Base-by-base conservation (phyloP, 1,140 invertebrate genomes). In the Drosophila kohkoa region DNA sequence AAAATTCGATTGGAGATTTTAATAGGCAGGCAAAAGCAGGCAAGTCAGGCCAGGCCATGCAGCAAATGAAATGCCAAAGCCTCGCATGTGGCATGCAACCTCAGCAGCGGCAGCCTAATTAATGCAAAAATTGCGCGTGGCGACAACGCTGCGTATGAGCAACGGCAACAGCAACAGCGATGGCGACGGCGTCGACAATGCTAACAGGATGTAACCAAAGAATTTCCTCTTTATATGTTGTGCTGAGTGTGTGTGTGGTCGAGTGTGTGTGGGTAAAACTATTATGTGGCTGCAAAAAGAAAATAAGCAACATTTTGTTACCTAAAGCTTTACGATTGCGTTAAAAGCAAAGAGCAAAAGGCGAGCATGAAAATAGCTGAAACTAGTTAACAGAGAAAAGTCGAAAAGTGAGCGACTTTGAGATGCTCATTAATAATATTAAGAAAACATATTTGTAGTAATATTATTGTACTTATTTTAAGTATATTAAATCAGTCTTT, bases 141-240 rank as follows among this genome's bases (percentile, higher is more conserved):
- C 65, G 85, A 69, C 79, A 82, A 88, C 83, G 63, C 38, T 88
- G 83, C 80, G 83, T 88, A 88, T 87, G 83, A 78, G 78, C 77
- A 78, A 78, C 74, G 57, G 48, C 62, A 69, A 48, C 25, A 11
- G n/a, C 45, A 16, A 48, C 45, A 49, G 20, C 48, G 11, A 10
- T 0, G 3, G 43, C 20, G 25, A 10, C 1, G 7, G 43, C 20
- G 28, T 35, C 43, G 11, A 45, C 57, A 13, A 30, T 48, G 43
- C 55, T 38, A 73, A 67, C 43, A 16, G 28, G 25, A 20, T 46
- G 76, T 88, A 88, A 87, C 69, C 65, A 74, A 65, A 82, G 69
- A 55, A 48, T 48, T 46, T 16, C 52, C 13, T 25, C 41, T 68
- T n/a, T 35, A 10, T 60, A 16, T 20, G n/a, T 35, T 35, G 38